phyloP scores from a whole-genome alignment of 64 coral and sea anemone species.

The Astreopora myriophthalma region DNA sequence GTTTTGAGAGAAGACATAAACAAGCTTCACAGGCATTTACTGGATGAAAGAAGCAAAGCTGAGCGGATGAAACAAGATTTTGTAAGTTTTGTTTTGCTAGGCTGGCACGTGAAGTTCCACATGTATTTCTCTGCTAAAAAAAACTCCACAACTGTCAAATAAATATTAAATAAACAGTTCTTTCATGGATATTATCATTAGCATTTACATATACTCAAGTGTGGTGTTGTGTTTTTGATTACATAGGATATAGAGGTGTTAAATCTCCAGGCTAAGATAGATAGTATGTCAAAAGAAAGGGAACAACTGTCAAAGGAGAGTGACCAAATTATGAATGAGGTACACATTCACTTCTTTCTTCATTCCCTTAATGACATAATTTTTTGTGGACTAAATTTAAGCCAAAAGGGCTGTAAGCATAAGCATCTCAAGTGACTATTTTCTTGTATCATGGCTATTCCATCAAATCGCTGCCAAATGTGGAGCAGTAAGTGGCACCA shows the following conservation, averaged over 20 bases:
- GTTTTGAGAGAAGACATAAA: constrained; percentile 72
- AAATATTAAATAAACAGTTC: background rate
- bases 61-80: constrained; percentile 48
- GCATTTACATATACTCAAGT: background rate
- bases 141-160: too few species aligned
- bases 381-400: too few species aligned
- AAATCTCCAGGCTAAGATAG: constrained; percentile 44
- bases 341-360: too few species aligned
- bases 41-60: constrained; percentile 65
- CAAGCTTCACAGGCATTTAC: constrained; percentile 39
- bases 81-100: constrained; percentile 6
- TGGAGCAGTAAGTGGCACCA: too few species aligned
- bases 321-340: constrained; percentile 72
- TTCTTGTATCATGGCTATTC: too few species aligned
- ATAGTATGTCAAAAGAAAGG: constrained; percentile 53
- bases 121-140: too few species aligned
- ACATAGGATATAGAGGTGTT: constrained; percentile 14
- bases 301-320: constrained; percentile 71
- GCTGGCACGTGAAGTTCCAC: too few species aligned
- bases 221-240: background rate
- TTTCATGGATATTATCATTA: too few species aligned
- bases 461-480: too few species aligned
- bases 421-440: too few species aligned
- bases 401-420: too few species aligned
- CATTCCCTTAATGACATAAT: too few species aligned